Percentiles rank a stretch among this genome's conserved stretches.
These are phyloP conservation scores for Omphaloscelis lunosa DNA, from an alignment of 2,888 invertebrate genomes.

Conservation along the genomic window DNA sequence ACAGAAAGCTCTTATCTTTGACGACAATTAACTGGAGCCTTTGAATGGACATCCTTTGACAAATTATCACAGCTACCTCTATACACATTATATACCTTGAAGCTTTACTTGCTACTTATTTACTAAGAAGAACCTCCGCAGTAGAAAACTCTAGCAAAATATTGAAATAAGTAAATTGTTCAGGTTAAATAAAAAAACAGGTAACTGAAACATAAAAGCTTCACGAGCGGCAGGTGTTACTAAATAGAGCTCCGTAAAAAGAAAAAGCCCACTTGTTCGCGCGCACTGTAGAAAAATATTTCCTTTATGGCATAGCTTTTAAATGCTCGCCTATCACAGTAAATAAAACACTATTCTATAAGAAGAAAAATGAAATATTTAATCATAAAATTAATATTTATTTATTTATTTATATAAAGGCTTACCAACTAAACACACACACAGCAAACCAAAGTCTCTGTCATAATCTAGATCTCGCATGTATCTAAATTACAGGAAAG, in stretches of 20 bases:
- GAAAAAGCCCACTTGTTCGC: neutral
- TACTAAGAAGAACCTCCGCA: neutral
- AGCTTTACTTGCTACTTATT: neutral
- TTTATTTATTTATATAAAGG: too few species aligned
- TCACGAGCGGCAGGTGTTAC: conserved; percentile 31
- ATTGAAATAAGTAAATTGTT: conserved; percentile 15
- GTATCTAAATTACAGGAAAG: too few species aligned
- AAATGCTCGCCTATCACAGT: neutral
- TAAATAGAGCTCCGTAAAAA: conserved; percentile 30
- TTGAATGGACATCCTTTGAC: conserved; percentile 40
- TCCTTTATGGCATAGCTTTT: neutral
- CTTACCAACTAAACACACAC: too few species aligned
- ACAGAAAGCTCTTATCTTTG: conserved; percentile 51
- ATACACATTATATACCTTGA: neutral
- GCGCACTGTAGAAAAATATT: conserved; percentile 10
- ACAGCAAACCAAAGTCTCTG: too few species aligned
- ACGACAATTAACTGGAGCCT: conserved; percentile 52
- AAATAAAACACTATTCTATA: neutral
- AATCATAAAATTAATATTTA: too few species aligned
- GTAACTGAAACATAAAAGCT: conserved; percentile 41
- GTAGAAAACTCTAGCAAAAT: conserved; percentile 5
- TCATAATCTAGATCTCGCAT: too few species aligned
- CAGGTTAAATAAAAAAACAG: conserved; percentile 31
- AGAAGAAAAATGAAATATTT: too few species aligned
- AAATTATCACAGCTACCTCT: conserved; percentile 23